Base-by-base conservation (phyloP, 2,797 vertebrate genomes). In the Synaphobranchus kaupii region DNA sequence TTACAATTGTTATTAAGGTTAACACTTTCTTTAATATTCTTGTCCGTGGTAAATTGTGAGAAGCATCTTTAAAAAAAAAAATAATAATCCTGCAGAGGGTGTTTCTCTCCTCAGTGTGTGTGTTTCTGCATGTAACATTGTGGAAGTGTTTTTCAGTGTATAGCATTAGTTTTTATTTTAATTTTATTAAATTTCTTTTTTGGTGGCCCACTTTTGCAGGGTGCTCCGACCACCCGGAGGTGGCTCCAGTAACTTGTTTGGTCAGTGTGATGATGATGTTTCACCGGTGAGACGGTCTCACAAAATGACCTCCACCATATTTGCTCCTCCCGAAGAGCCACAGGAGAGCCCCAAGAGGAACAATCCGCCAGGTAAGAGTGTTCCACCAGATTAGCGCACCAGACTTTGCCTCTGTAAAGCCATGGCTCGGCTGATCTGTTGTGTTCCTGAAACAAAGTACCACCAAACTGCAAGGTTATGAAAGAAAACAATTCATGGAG, bases 171-270 rank as follows among this genome's bases (percentile, higher is more conserved):
- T 81, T 0, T 54, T 39, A 1, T 39, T 39, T 0, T 54, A n/a
- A n/a, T n/a, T n/a, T n/a, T n/a, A n/a, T n/a, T n/a, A n/a, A n/a
- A n/a, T n/a, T n/a, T n/a, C n/a, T 31, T 44, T 73, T 34, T 84
- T 60, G 25, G 31, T 56, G 12, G 56, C 52, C 34, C 4, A 90
- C 0, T 56, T 82, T 39, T 88, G 0, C 22, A 98, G 98, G 93
- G 97, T 97, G 20, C 88, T 97, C 94, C 96, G 96, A 90, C 97
- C 98, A 88, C 98, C 97, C 0, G 98, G 98, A 89, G 98, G 98
- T 91, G 95, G 95, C 84, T 97, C 97, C 9, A 98, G 97, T 90
- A 93, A 97, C 90, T 91, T 98, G 73, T 99, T 98, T 63, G 97
- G 97, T 88, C 95, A 91, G 68, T 91, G 95, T 54, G 97, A 97